Conservation (phyloP, 2,888 invertebrate genomes). For the Neoascia interrupta region DNA sequence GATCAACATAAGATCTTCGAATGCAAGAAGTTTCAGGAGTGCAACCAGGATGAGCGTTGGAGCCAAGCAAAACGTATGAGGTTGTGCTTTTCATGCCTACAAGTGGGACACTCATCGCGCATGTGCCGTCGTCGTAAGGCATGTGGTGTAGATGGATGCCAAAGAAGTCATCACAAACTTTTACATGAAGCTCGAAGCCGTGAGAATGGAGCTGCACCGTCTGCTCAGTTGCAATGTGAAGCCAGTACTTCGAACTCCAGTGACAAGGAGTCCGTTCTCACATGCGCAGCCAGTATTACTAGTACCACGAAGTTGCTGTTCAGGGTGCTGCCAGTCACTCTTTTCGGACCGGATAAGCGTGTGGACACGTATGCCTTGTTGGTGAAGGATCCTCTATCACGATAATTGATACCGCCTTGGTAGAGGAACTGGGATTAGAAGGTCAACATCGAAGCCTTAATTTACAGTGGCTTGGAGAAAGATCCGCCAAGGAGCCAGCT, state of each 20-base stretch:
- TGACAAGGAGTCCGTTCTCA: slow-evolving; percentile 1
- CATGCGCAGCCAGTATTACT: slow-evolving; percentile 1
- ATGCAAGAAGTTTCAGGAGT: too few relatives aligned
- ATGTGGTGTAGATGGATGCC: slow-evolving; percentile 20
- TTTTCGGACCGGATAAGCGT: slow-evolving; percentile 29
- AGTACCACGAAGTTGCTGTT: slow-evolving; percentile 27
- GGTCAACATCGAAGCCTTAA: slow-evolving; percentile 26
- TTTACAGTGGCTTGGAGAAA: slow-evolving; percentile 61
- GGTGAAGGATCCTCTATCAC: slow-evolving; percentile 56
- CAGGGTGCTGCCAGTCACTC: slow-evolving; percentile 36
- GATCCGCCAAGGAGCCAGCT: slow-evolving; percentile 11
- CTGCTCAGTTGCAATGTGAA: too few relatives aligned
- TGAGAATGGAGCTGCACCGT: too few relatives aligned
- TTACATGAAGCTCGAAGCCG: slow-evolving; percentile 22
- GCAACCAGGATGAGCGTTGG: too few relatives aligned
- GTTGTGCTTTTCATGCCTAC: not conserved
- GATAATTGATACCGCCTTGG: slow-evolving; percentile 35
- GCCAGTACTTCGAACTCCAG: too few relatives aligned
- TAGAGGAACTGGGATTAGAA: not conserved
- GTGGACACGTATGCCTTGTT: slow-evolving; percentile 32
- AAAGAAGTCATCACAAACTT: slow-evolving; percentile 14
- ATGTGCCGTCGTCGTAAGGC: not conserved
- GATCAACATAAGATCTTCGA: too few relatives aligned
- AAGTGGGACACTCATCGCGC: slow-evolving; percentile 16
- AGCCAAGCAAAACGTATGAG: not conserved